Percentiles rank a stretch among this genome's conserved stretches.
These are phyloP conservation scores for Agonum fuliginosum DNA, from an alignment of 2,888 invertebrate genomes.

Conservation along the genomic window DNA sequence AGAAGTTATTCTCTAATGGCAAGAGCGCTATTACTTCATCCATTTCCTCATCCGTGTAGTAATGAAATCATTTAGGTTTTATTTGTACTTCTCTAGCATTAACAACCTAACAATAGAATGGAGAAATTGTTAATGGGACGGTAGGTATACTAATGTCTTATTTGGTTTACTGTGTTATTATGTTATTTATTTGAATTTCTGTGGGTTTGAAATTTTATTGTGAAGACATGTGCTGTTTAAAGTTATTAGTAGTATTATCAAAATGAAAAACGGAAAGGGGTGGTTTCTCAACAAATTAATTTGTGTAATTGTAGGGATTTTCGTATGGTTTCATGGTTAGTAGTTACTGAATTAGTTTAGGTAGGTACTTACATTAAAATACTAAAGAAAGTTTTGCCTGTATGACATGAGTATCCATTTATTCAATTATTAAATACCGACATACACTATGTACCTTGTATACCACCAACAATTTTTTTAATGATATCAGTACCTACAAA, in stretches of 20 bases:
- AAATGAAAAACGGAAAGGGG: neutral
- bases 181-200: neutral
- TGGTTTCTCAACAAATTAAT: too few relatives aligned
- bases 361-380: too few relatives aligned
- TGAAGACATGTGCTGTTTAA: neutral
- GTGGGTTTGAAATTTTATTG: neutral
- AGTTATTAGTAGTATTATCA: neutral
- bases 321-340: too few relatives aligned
- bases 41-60: constrained; percentile 7
- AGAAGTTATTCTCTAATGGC: neutral
- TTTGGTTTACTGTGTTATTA: constrained; percentile 5
- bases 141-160: constrained; percentile 20
- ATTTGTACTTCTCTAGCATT: neutral
- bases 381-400: too few relatives aligned
- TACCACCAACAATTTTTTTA: too few relatives aligned
- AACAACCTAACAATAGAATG: constrained; percentile 4
- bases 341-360: too few relatives aligned
- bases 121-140: constrained; percentile 6
- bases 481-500: too few relatives aligned
- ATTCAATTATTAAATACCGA: too few relatives aligned
- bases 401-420: too few relatives aligned
- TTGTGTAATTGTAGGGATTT: too few relatives aligned
- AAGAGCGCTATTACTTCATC: neutral
- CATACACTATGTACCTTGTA: too few relatives aligned
- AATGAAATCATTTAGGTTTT: constrained; percentile 12